Conservation (phyloP, 2,113 vertebrate species). For the Isurus oxyrinchus region DNA sequence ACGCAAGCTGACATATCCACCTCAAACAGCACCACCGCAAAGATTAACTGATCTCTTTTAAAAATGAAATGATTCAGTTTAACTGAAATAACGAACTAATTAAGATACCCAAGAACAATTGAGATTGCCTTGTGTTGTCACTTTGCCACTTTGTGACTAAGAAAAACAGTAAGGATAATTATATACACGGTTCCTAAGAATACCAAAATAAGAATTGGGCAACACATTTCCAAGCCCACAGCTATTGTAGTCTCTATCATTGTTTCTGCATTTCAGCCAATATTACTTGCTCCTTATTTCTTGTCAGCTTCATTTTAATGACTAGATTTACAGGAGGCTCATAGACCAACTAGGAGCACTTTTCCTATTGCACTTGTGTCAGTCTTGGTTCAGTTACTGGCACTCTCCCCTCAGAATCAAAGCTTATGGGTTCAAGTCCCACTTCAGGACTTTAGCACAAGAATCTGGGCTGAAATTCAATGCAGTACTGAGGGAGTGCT, state of each 20-base stretch:
- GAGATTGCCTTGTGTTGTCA: neutral
- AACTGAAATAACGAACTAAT: neutral
- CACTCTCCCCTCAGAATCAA: no score
- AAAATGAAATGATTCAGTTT: neutral
- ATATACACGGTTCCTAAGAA: neutral
- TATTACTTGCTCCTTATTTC: neutral
- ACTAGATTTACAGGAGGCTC: neutral
- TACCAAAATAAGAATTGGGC: neutral
- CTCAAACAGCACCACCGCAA: neutral
- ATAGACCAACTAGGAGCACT: neutral
- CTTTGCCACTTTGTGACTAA: neutral
- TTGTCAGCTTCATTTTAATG: neutral
- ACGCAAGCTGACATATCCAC: neutral
- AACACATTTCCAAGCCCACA: neutral
- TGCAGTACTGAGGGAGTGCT: no score
- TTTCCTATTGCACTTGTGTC: neutral
- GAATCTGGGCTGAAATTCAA: no score
- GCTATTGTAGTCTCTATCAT: neutral
- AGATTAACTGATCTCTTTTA: neutral
- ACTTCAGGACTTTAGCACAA: no score
- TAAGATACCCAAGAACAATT: neutral
- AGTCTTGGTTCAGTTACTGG: no score
- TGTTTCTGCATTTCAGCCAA: neutral
- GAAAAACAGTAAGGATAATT: neutral
- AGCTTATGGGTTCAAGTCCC: no score